phyloP scores from a whole-genome alignment of 1,140 invertebrate genomes.

The Euwallacea fornicatus region DNA sequence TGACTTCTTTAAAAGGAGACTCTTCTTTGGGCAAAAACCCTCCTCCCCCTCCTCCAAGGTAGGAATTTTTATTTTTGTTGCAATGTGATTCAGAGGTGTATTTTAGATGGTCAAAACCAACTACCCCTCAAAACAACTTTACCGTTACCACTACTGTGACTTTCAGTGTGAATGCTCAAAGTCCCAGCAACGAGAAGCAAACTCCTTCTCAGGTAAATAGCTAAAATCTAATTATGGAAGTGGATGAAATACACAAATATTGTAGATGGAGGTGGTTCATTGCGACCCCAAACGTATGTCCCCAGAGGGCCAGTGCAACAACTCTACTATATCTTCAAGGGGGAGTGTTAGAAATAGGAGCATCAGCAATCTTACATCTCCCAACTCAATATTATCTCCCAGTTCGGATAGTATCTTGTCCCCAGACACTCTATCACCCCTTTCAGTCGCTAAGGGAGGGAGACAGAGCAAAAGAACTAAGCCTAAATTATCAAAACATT shows the following conservation, averaged over 20 bases:
- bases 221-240: neutral
- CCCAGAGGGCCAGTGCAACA: slow-evolving; percentile 58
- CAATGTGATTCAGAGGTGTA: neutral
- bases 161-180: slow-evolving; percentile 70
- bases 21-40: slow-evolving; percentile 57
- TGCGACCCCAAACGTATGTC: slow-evolving; percentile 57
- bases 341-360: slow-evolving; percentile 53
- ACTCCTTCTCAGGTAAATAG: slow-evolving; percentile 35
- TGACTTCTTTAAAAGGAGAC: slow-evolving; percentile 44
- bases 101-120: slow-evolving; percentile 64
- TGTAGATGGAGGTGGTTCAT: slow-evolving; percentile 37
- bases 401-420: slow-evolving; percentile 59
- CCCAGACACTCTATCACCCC: slow-evolving; percentile 52
- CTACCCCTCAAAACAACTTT: slow-evolving; percentile 72
- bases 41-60: slow-evolving; percentile 59
- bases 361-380: slow-evolving; percentile 53
- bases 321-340: slow-evolving; percentile 57
- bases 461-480: slow-evolving; percentile 52
- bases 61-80: neutral
- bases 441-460: slow-evolving; percentile 46
- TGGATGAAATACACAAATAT: neutral
- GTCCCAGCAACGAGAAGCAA: slow-evolving; percentile 40
- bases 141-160: slow-evolving; percentile 81
- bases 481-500: slow-evolving; percentile 68
- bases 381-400: slow-evolving; percentile 60